These are phyloP conservation scores for Neoarius graeffei DNA, from an alignment of 2,113 vertebrate species.

Conservation along the genomic window DNA sequence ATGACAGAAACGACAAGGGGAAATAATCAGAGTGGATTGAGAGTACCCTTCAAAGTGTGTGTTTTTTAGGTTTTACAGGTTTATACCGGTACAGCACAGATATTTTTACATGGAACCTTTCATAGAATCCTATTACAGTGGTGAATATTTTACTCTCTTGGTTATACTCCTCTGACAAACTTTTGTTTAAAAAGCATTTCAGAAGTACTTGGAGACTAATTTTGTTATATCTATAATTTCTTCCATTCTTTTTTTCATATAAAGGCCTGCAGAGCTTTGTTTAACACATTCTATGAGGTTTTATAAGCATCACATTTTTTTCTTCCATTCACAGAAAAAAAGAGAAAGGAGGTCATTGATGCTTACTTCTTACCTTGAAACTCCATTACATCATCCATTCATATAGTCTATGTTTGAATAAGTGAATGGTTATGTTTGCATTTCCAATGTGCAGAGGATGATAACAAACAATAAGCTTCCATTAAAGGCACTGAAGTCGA, in stretches of 20 bases:
- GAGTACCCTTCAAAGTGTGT: background rate
- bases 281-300: background rate
- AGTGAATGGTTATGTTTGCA: conserved; percentile 16
- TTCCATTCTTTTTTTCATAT: background rate
- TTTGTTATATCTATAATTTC: background rate
- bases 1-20: background rate
- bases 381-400: conserved; percentile 11
- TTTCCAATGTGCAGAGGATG: background rate
- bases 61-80: background rate
- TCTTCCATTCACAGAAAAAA: background rate
- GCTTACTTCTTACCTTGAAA: background rate
- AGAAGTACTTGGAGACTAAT: background rate
- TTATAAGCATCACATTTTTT: background rate
- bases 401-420: conserved; percentile 1
- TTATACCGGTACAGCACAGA: background rate
- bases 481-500: conserved; percentile 15
- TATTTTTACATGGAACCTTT: background rate
- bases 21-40: background rate
- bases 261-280: background rate
- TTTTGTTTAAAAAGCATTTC: background rate
- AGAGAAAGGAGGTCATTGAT: background rate
- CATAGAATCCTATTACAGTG: background rate
- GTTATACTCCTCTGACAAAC: background rate
- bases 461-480: conserved; percentile 11
- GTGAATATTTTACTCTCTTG: background rate